Evolutionary conservation across 2,113 vertebrate genomes (phyloP).

Genomic region (Isurus oxyrinchus): DNA sequence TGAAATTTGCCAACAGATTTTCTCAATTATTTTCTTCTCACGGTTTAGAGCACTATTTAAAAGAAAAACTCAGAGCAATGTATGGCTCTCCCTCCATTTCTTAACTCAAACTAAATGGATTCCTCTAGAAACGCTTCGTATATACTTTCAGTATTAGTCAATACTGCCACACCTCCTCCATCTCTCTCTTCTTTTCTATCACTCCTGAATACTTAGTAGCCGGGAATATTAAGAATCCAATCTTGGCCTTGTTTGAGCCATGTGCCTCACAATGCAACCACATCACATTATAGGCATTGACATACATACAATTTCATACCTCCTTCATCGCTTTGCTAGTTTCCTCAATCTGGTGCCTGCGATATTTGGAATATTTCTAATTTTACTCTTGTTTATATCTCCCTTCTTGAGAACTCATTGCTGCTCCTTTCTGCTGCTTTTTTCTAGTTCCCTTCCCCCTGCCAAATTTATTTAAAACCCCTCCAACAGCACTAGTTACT

Average conservation of each 20-base stretch:
- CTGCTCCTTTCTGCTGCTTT: too few relatives aligned
- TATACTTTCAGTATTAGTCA: not conserved
- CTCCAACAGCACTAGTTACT: too few relatives aligned
- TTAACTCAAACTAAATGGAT: too few relatives aligned
- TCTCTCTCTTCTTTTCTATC: not conserved
- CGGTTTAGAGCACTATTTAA: not conserved
- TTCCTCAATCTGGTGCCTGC: not conserved
- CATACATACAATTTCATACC: not conserved
- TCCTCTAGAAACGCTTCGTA: too few relatives aligned
- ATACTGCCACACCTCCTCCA: not conserved
- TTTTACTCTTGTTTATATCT: too few relatives aligned
- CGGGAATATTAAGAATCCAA: not conserved
- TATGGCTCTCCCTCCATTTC: not conserved
- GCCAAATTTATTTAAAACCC: too few relatives aligned
- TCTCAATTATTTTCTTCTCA: not conserved
- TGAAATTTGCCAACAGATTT: too few relatives aligned
- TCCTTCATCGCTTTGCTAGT: not conserved
- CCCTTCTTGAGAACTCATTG: too few relatives aligned
- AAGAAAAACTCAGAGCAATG: not conserved
- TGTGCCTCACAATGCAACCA: not conserved
- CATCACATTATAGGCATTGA: not conserved
- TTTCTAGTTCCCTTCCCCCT: too few relatives aligned
- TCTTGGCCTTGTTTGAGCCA: not conserved
- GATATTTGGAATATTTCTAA: too few relatives aligned
- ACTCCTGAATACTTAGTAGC: not conserved